Evolutionary conservation across 1,140 invertebrate species (phyloP), one percentile per base, ranked within the genome.

Genomic region (Aricia agestis): DNA sequence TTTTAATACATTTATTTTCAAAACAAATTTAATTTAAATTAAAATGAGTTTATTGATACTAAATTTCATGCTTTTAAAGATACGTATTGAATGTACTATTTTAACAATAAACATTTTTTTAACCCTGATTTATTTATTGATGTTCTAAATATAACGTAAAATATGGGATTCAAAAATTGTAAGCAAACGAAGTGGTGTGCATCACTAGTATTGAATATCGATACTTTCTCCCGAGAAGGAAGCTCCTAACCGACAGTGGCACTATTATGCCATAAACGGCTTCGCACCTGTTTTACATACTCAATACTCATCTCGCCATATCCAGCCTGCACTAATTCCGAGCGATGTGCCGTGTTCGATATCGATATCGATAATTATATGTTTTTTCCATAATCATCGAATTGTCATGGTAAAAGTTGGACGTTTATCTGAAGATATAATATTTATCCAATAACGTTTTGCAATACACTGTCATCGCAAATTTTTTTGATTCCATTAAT

Each of bases 261-360:
- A 73, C 80, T 73, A 82, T 89, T 84, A 86, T 76, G 76, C 82
- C 82, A 78, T 85, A 85, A 79, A 78, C 72, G 80, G 80, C 58
- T 25, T 72, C 81, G 79, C 80, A 84, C 82, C 82, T 87, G 81
- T 74, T 87, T 87, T 87, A 86, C 84, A 86, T 87, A 87, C 82
- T 82, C 81, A 86, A 86, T 87, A 87, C 82, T 82, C 81, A 86
- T 87, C 87, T 85, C 78, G 80, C 79, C 82, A 78, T 82, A 77
- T 72, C 68, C 72, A 78, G 74, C 72, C 71, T 82, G 86, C 76
- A 84, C 85, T 82, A 83, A 86, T 87, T 87, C 84, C 6, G 31
- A 75, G 74, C 52, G 74, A 68, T 69, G 71, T 72, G 18, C 68
- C 19, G 10, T 42, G 19, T 19, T 59, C 59, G 59, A 63, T 63